phyloP scores from a whole-genome alignment of 2,113 vertebrate genomes.

The Callionymus lyra region DNA sequence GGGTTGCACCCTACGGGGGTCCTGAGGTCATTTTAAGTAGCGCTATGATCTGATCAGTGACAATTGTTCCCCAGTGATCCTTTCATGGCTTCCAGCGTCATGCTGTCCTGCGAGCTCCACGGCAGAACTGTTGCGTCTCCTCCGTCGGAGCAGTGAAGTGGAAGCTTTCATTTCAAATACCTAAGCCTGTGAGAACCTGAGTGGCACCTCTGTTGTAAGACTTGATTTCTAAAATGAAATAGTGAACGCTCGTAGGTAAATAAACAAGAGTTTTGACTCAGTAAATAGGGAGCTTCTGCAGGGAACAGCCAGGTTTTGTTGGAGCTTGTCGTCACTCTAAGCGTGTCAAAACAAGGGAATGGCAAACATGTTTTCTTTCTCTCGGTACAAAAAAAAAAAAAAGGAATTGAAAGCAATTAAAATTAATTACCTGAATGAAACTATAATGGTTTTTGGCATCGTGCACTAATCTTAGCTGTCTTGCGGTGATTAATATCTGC shows the following conservation, averaged over 20 bases:
- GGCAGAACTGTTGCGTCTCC: too few relatives aligned
- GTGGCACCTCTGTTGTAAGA: not conserved
- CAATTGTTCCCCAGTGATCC: conserved; percentile 18
- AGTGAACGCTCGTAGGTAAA: conserved; percentile 8
- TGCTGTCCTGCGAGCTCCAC: not conserved
- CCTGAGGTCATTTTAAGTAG: conserved; percentile 59
- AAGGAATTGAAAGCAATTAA: conserved; percentile 58
- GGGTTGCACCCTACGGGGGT: conserved; percentile 62
- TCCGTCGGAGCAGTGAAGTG: too few relatives aligned
- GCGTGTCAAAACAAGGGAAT: conserved; percentile 62
- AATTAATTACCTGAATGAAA: conserved; percentile 62
- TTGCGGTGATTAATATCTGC: conserved; percentile 48
- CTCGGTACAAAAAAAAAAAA: conserved; percentile 31
- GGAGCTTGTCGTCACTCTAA: conserved; percentile 51
- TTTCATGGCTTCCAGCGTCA: not conserved
- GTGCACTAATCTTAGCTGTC: conserved; percentile 32
- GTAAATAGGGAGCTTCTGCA: conserved; percentile 18
- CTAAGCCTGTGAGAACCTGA: not conserved
- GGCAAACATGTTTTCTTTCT: conserved; percentile 34
- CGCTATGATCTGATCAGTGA: conserved; percentile 48
- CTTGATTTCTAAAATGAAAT: not conserved
- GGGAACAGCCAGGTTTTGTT: conserved; percentile 40
- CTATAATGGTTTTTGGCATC: conserved; percentile 60
- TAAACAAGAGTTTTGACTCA: conserved; percentile 22
- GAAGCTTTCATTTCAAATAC: too few relatives aligned